These are phyloP conservation scores for Zelostemma sp. DNA, from an alignment of 1,140 invertebrate genomes.

Conservation along the genomic window DNA sequence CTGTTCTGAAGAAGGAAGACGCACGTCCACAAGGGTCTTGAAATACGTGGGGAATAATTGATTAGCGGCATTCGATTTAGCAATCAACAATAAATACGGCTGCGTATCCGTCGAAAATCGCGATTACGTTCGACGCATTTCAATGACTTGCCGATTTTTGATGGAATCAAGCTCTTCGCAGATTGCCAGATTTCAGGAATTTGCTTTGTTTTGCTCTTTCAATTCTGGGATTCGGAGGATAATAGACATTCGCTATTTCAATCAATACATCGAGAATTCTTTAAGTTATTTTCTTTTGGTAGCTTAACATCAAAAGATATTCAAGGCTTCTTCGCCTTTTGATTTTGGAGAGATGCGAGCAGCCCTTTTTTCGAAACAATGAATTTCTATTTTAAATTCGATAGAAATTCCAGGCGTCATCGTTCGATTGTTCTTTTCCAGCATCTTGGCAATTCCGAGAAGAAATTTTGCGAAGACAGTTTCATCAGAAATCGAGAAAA, in stretches of 20 bases:
- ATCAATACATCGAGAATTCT: too few relatives aligned
- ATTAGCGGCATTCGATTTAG: constrained; percentile 62
- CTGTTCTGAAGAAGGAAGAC: constrained; percentile 44
- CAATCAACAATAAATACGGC: constrained; percentile 59
- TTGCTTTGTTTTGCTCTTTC: too few relatives aligned
- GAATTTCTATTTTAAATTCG: constrained; percentile 59
- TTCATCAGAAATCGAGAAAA: too few relatives aligned
- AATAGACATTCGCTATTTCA: too few relatives aligned
- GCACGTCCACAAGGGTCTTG: constrained; percentile 44
- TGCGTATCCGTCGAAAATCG: constrained; percentile 51
- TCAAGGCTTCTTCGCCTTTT: constrained; percentile 44
- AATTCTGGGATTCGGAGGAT: too few relatives aligned
- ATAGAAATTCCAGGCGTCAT: too few relatives aligned
- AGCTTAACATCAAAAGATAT: constrained; percentile 50
- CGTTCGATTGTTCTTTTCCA: too few relatives aligned
- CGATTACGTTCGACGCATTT: constrained; percentile 48
- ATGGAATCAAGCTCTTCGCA: not conserved
- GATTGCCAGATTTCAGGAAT: not conserved
- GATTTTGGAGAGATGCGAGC: constrained; percentile 52
- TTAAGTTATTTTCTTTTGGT: too few relatives aligned
- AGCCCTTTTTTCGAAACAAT: constrained; percentile 57
- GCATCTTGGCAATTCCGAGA: too few relatives aligned
- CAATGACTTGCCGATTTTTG: constrained; percentile 30
- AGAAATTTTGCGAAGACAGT: too few relatives aligned
- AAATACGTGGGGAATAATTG: constrained; percentile 60